These are phyloP conservation scores for Holothuria leucospilota DNA, from an alignment of 53 echinoderm and acorn worm species.

Conservation along the genomic window DNA sequence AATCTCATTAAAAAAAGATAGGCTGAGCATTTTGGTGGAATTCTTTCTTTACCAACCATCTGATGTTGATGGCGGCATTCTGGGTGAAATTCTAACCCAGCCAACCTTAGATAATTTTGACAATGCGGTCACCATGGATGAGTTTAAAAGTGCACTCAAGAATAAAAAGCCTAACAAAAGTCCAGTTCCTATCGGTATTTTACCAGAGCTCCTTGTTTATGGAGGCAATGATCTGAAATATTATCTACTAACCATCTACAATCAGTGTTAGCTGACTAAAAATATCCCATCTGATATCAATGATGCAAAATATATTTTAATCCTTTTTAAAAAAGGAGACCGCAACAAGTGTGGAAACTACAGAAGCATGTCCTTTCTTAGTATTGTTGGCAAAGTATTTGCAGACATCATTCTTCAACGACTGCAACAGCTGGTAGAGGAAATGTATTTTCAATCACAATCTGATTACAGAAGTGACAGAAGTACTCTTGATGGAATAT, in stretches of 20 bases:
- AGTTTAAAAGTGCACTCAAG: not conserved
- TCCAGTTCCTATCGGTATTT: not conserved
- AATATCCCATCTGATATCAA: not conserved
- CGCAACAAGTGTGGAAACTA: not conserved
- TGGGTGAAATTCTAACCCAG: not conserved
- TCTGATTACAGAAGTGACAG: not conserved
- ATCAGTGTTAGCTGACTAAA: not conserved
- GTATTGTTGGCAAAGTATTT: not conserved
- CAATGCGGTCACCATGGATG: not conserved
- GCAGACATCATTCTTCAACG: not conserved
- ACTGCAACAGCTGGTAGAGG: not conserved
- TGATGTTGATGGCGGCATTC: not conserved
- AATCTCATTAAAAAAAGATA: too few species aligned
- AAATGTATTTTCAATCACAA: slow-evolving; percentile 16
- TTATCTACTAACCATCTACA: not conserved
- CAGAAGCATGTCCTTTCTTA: not conserved
- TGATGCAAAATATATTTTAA: not conserved
- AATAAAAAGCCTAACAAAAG: not conserved
- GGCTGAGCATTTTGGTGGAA: too few species aligned
- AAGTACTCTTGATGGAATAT: not conserved
- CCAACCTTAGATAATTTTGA: not conserved
- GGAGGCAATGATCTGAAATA: not conserved
- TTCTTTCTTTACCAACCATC: not conserved
- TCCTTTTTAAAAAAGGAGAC: not conserved
- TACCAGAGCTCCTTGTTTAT: not conserved